Percentiles rank a stretch among this genome's conserved stretches.
Conservation (phyloP, 2,113 vertebrate genomes). For the Cacatua alba region DNA sequence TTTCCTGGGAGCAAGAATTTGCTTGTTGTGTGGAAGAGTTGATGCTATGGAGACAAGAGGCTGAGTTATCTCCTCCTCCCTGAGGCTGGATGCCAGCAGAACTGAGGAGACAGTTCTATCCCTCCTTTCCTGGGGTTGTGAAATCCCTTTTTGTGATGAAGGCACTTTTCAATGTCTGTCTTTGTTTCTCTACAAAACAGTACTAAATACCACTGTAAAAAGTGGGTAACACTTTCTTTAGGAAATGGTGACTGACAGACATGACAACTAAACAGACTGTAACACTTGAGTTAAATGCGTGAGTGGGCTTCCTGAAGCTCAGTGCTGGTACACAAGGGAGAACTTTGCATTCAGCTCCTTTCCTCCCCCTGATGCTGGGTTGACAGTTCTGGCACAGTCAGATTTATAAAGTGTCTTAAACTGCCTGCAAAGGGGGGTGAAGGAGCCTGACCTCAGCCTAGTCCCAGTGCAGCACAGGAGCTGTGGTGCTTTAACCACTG, state of each 20-base stretch:
- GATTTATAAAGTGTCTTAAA: not conserved
- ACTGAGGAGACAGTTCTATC: not conserved
- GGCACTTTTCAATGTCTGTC: not conserved
- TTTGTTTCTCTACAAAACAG: not conserved
- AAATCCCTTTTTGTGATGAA: not conserved
- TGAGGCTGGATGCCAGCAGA: not conserved
- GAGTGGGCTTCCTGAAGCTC: not conserved
- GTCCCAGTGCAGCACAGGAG: not conserved
- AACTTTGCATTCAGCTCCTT: not conserved
- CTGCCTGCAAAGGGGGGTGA: accelerated
- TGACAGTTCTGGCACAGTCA: not conserved
- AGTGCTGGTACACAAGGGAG: not conserved
- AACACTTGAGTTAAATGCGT: not conserved
- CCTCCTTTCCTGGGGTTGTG: not conserved
- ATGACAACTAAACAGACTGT: not conserved
- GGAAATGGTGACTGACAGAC: not conserved
- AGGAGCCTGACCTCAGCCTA: not conserved
- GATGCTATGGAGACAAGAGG: not conserved
- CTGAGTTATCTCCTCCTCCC: not conserved
- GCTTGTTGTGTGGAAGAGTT: not conserved
- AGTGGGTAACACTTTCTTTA: not conserved
- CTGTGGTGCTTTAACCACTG: accelerated
- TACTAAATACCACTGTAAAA: not conserved
- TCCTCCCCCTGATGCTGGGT: not conserved
- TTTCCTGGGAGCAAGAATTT: not conserved